phyloP scores from a whole-genome alignment of 2,797 vertebrate genomes.

The Artibeus jamaicensis region DNA sequence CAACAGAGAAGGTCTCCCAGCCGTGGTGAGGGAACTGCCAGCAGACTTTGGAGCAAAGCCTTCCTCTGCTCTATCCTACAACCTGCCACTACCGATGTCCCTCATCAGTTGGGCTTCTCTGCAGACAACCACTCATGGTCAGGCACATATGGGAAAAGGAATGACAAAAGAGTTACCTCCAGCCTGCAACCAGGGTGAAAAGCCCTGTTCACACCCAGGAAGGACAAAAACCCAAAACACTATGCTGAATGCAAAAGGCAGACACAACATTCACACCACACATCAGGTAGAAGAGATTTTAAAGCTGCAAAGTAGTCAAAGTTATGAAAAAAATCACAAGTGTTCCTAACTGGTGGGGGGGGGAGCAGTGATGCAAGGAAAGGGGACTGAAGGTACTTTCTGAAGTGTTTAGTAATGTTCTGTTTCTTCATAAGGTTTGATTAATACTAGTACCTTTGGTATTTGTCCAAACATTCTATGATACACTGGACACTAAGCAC shows the following conservation, averaged over 20 bases:
- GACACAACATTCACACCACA: neutral
- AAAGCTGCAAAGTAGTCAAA: neutral
- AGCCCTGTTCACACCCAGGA: neutral
- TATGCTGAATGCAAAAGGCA: neutral
- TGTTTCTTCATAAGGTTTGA: neutral
- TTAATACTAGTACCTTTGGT: neutral
- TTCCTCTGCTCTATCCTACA: no score
- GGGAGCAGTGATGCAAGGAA: neutral
- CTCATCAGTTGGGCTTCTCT: no score
- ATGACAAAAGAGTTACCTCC: neutral
- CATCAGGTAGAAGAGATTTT: neutral
- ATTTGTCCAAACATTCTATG: neutral
- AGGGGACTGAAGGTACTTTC: neutral
- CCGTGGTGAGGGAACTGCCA: neutral
- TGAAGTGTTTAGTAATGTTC: neutral
- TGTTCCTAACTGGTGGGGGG: neutral
- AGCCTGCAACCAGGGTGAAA: neutral
- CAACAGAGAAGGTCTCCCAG: neutral
- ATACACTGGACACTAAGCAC: fast-evolving
- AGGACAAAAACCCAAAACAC: neutral
- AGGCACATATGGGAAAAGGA: neutral
- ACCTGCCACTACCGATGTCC: no score
- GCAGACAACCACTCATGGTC: neutral
- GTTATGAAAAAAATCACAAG: neutral
- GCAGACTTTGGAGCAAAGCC: no score